Conservation (phyloP, 2,797 vertebrate genomes). For the Odontamblyopus rebecca region DNA sequence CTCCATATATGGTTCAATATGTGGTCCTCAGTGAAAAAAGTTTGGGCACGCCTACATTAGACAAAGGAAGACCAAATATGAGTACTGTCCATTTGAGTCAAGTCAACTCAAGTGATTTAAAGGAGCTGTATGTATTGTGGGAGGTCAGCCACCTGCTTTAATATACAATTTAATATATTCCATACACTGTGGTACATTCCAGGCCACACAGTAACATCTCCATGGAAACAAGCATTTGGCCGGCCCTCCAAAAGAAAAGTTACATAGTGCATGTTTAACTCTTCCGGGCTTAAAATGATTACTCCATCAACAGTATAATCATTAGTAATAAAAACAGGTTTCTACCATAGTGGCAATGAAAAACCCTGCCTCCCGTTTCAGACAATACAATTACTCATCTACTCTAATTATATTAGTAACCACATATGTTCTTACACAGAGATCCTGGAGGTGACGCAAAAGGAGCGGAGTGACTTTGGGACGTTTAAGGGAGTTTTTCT, state of each 20-base stretch:
- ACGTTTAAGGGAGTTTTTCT: constrained; percentile 45
- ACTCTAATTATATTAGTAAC: background rate
- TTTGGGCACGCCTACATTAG: too few species aligned
- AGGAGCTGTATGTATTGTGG: too few species aligned
- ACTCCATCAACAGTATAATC: background rate
- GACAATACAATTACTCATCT: background rate
- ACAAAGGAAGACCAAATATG: background rate
- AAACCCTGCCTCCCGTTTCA: background rate
- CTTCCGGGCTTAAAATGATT: background rate
- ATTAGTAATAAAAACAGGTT: background rate
- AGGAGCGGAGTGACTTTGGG: constrained; percentile 20
- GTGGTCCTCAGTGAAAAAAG: too few species aligned
- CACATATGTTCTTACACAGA: too few species aligned
- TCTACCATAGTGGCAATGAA: background rate
- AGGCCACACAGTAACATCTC: too few species aligned
- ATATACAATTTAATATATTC: too few species aligned
- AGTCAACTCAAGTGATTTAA: background rate
- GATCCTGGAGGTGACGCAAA: constrained; percentile 2
- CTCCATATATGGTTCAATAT: too few species aligned
- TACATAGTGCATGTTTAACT: too few species aligned
- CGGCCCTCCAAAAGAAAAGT: too few species aligned
- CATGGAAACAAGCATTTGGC: too few species aligned
- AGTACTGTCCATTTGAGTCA: background rate
- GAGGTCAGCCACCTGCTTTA: too few species aligned
- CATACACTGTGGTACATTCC: too few species aligned